Percentiles rank a stretch among this genome's conserved stretches.
Evolutionary conservation across 2,797 vertebrate genomes (phyloP).

Genomic region (Tokudaia muenninki): DNA sequence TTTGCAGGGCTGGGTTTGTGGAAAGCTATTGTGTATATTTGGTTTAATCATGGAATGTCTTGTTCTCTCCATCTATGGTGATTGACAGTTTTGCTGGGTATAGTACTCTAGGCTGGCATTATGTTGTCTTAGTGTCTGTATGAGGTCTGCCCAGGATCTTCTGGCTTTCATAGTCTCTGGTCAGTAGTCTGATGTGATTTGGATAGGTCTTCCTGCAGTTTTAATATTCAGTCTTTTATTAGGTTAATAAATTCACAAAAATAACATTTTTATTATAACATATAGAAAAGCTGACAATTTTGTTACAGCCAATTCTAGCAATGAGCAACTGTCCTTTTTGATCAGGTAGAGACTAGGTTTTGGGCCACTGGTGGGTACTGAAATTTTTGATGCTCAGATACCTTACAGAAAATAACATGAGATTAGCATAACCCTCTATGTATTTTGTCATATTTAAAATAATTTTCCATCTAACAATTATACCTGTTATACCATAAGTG

Average conservation of each 20-base stretch:
- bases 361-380: too few species aligned
- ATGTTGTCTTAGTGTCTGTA: too few species aligned
- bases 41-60: too few species aligned
- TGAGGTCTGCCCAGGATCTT: too few species aligned
- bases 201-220: background rate
- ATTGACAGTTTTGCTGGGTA: too few species aligned
- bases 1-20: too few species aligned
- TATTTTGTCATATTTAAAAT: background rate
- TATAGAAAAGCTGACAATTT: background rate
- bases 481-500: background rate
- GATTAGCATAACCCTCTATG: background rate
- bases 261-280: background rate
- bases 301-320: background rate
- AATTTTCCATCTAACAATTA: background rate
- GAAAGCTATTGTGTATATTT: too few species aligned
- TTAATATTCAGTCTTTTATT: background rate
- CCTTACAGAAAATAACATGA: background rate
- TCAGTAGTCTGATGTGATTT: too few species aligned
- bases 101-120: too few species aligned
- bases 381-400: background rate
- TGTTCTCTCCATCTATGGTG: too few species aligned
- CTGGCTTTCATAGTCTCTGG: too few species aligned
- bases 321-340: background rate
- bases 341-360: too few species aligned
- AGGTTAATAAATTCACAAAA: background rate